These are phyloP conservation scores for Callorhinus ursinus DNA, from an alignment of 2,113 vertebrate species.

Conservation along the genomic window DNA sequence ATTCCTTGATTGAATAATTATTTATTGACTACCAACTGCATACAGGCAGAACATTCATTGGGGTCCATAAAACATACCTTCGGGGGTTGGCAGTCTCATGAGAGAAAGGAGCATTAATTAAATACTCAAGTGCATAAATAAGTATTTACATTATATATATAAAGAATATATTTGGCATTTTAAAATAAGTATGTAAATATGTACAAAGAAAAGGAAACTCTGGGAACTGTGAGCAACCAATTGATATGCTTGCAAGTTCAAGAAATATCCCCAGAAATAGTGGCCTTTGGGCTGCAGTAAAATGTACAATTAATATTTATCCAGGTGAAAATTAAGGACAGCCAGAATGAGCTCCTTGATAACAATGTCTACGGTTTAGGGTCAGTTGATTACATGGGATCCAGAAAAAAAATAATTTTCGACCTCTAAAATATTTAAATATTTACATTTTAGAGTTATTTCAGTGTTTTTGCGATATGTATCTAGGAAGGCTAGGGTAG, in stretches of 20 bases:
- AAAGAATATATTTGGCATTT: not conserved
- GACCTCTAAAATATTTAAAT: not conserved
- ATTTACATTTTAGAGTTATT: not conserved
- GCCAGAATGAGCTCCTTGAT: not conserved
- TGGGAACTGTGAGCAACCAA: not conserved
- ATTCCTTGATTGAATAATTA: not conserved
- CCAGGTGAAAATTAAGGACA: not conserved
- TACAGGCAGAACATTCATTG: not conserved
- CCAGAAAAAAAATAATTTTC: not conserved
- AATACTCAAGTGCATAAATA: not conserved
- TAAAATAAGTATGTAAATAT: not conserved
- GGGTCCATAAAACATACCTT: not conserved
- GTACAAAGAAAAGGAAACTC: not conserved
- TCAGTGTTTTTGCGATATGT: not conserved
- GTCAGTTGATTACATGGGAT: not conserved
- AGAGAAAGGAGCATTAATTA: not conserved
- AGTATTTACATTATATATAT: not conserved
- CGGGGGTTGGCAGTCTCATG: not conserved
- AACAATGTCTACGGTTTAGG: not conserved
- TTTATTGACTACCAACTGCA: not conserved
- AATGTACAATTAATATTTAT: not conserved
- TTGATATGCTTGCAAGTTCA: not conserved
- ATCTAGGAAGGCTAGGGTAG: not conserved
- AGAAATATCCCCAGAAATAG: not conserved
- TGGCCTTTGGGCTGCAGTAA: not conserved